These are phyloP conservation scores for Lithophane leautieri DNA, from an alignment of 2,888 invertebrate genomes.

Conservation along the genomic window DNA sequence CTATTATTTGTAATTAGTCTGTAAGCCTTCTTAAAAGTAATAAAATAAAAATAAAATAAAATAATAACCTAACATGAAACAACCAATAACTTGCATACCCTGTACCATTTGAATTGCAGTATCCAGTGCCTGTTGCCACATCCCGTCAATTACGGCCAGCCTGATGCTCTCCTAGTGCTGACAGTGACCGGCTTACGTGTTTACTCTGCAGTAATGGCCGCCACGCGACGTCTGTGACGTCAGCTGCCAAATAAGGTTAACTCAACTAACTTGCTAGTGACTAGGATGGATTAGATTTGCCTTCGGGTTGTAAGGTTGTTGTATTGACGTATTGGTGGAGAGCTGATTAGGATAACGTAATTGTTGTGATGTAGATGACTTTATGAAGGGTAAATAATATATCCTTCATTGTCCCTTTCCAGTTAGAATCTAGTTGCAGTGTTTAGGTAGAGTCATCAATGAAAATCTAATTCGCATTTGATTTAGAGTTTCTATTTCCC, in stretches of 20 bases:
- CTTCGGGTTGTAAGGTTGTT: conserved; percentile 7
- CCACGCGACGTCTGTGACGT: conserved; percentile 40
- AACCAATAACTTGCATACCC: conserved; percentile 3
- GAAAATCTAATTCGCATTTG: not conserved
- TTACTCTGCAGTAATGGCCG: conserved; percentile 53
- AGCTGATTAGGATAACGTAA: not conserved
- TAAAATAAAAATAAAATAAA: no score
- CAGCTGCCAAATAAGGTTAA: conserved; percentile 56
- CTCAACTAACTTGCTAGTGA: conserved; percentile 37
- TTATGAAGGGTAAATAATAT: no score
- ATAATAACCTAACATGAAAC: conserved; percentile 2
- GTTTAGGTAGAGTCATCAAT: not conserved
- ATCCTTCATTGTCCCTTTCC: not conserved
- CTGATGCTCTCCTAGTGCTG: conserved; percentile 44
- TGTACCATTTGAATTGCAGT: conserved; percentile 44
- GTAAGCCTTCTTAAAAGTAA: no score
- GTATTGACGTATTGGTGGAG: conserved; percentile 21
- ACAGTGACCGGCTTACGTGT: conserved; percentile 51
- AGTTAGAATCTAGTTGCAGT: not conserved
- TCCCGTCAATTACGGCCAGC: conserved; percentile 49
- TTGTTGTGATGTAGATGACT: not conserved
- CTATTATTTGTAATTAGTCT: no score
- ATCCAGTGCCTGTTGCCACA: conserved; percentile 29
- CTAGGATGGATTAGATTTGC: conserved; percentile 39
- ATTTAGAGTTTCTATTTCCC: not conserved